A percentile compares a stretch with the other conserved stretches of the same genome.
Conservation (phyloP, 1,140 invertebrate species). For the Cydia strobilella region DNA sequence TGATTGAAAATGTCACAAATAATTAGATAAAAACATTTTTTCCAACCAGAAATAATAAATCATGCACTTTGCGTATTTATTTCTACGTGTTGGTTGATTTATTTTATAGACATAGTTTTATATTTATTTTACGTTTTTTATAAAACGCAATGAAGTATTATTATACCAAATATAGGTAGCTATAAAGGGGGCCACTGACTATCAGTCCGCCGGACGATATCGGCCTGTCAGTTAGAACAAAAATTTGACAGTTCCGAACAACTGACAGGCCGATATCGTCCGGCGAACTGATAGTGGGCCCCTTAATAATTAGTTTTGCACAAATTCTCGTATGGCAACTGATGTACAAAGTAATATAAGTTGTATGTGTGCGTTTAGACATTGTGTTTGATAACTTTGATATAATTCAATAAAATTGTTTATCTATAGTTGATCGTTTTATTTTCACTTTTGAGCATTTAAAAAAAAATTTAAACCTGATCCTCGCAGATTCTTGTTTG, state of each 20-base stretch:
- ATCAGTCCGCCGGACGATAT: no score
- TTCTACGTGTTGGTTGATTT: background rate
- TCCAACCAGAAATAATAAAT: no score
- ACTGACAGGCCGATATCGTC: no score
- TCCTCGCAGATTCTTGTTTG: no score
- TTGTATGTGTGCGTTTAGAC: constrained; percentile 22
- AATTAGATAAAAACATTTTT: no score
- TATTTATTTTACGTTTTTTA: constrained; percentile 20
- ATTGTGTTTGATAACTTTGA: background rate
- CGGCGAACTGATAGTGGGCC: no score
- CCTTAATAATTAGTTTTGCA: constrained; percentile 16
- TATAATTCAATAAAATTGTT: constrained; percentile 12
- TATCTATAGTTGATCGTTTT: constrained; percentile 6
- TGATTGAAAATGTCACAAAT: no score
- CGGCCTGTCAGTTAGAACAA: no score
- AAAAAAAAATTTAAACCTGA: no score
- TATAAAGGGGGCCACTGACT: no score
- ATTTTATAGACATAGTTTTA: background rate
- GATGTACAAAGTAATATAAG: constrained; percentile 25
- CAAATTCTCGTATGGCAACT: constrained; percentile 23
- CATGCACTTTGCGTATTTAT: no score
- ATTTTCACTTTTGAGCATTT: background rate
- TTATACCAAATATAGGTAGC: constrained; percentile 21
- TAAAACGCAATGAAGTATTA: constrained; percentile 19
- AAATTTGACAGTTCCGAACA: no score